These are phyloP conservation scores for Stictocephala bisonia DNA, from an alignment of 2,888 invertebrate species.

Conservation along the genomic window DNA sequence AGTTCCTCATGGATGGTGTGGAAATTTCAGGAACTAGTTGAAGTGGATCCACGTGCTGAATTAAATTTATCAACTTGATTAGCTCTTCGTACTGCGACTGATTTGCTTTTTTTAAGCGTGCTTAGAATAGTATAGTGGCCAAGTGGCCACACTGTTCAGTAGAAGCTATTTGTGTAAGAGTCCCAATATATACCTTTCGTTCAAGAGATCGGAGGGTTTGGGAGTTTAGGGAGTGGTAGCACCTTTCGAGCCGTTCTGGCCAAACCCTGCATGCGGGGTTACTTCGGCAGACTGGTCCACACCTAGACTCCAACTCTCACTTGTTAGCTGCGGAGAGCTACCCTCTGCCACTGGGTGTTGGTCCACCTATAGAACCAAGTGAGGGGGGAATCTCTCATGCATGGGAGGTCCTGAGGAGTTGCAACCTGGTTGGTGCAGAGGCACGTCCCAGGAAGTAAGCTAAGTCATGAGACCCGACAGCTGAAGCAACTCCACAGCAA, in stretches of 20 bases:
- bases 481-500: conserved; percentile 11
- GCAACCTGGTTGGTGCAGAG: neutral
- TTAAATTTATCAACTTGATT: too few relatives aligned
- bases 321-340: conserved; percentile 29
- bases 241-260: conserved; percentile 12
- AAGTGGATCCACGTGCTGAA: too few relatives aligned
- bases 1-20: too few relatives aligned
- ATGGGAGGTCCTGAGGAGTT: neutral
- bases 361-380: conserved; percentile 14
- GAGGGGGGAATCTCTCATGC: neutral
- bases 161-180: too few relatives aligned
- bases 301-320: conserved; percentile 19
- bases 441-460: conserved; percentile 7
- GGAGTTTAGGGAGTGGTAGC: conserved; percentile 18
- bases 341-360: conserved; percentile 26
- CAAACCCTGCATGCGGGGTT: conserved; percentile 6
- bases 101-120: too few relatives aligned
- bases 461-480: neutral
- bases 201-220: neutral
- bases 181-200: too few relatives aligned
- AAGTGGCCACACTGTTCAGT: too few relatives aligned
- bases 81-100: too few relatives aligned
- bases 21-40: too few relatives aligned
- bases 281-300: conserved; percentile 22
- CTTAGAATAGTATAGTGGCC: too few relatives aligned